Evolutionary conservation across 2,113 vertebrate genomes (phyloP), one percentile per base, ranked within the genome.

Genomic region (Syngnathoides biaculeatus): DNA sequence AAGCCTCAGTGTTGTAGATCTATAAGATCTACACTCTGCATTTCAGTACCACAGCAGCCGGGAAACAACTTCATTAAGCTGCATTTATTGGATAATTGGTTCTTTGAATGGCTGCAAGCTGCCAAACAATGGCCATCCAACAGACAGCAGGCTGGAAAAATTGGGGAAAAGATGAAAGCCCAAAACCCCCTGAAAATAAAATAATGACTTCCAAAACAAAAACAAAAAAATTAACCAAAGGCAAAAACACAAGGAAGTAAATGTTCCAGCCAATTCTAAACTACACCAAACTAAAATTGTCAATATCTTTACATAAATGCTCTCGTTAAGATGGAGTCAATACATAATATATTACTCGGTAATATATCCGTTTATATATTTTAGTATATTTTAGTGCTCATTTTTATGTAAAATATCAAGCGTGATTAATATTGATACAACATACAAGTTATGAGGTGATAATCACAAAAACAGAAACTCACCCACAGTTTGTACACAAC

Each of bases 51-150:
- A 77, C 80, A 86, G 82, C 84, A 88, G 83, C 86, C 84, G 87
- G 84, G 77, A 78, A 80, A 84, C 79, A 87, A 86, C 88, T 89
- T 88, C 82, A 89, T 87, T 86, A 91, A 89, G 81, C 79, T 59
- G 61, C 87, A 90, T 91, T 88, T 90, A 91, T 88, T 89, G 86
- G 86, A 90, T 90, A 87, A 92, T 90, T 88, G 89, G 77, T 80
- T 79, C 86, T 87, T 86, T 56, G 81, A 88, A 91, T 87, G 87
- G 89, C 86, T 90, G 87, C 86, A 84, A 85, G 88, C 85, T 89
- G 88, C 83, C 68, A 77, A 69, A 81, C 84, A 77, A 89, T 59
- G 87, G 85, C 85, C 81, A 81, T 83, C 86, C 84, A 87, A 85
- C 80, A 86, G 84, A 83, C 82, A 86, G 85, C 80, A 67, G 77